phyloP scores from a whole-genome alignment of 2,797 vertebrate species.

The Coilia nasus region DNA sequence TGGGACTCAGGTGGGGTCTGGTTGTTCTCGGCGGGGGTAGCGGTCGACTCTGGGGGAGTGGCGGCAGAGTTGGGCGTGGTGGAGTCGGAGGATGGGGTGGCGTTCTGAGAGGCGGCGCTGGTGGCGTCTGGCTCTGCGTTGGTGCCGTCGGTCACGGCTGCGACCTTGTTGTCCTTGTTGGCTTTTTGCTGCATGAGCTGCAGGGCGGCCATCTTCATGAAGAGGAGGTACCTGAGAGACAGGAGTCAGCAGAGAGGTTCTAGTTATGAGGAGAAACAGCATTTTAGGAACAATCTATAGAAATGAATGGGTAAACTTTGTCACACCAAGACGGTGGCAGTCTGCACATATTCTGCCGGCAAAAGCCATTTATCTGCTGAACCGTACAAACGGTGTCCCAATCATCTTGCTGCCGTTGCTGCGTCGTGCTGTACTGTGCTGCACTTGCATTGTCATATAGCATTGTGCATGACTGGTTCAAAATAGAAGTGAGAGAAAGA shows the following conservation, averaged over 20 bases:
- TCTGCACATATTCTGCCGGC: no score
- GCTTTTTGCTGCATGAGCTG: constrained; percentile 99
- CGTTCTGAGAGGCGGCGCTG: constrained; percentile 39
- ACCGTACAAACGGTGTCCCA: no score
- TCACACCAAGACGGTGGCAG: no score
- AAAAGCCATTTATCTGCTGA: no score
- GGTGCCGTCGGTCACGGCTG: constrained; percentile 45
- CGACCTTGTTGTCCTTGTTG: constrained; percentile 75
- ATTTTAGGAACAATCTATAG: no score
- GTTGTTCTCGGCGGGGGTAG: constrained; percentile 35
- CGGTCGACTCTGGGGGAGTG: neutral
- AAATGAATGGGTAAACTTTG: no score
- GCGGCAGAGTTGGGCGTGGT: constrained; percentile 25
- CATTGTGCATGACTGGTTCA: no score
- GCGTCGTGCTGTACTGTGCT: no score
- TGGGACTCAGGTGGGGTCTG: constrained; percentile 32
- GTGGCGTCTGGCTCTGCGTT: constrained; percentile 15
- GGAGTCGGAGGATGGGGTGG: constrained; percentile 27
- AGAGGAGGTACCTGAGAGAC: constrained; percentile 89
- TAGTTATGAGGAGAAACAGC: no score
- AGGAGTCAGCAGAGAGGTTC: neutral
- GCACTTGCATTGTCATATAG: no score
- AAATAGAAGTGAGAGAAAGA: no score
- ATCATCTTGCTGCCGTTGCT: no score
- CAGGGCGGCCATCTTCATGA: constrained; percentile 98